A percentile compares a stretch with the other conserved stretches of the same genome.
Evolutionary conservation across 53 echinoderm and acorn worm species (phyloP).

Genomic region (Luidia sarsii): DNA sequence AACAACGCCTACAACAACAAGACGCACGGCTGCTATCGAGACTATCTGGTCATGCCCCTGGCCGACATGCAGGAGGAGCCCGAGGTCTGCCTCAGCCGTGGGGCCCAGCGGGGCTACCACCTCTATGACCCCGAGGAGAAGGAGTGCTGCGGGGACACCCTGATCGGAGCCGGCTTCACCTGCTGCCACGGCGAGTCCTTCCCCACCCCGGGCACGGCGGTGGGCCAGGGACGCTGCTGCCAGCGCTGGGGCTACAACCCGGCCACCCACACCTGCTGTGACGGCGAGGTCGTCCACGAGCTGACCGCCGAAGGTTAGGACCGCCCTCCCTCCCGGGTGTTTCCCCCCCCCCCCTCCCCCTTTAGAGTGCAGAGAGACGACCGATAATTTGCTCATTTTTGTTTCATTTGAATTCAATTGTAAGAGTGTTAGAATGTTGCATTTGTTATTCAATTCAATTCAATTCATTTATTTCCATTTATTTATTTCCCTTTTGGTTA

Average conservation of each 20-base stretch:
- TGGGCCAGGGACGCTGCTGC: conserved; percentile 50
- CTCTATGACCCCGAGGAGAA: conserved; percentile 45
- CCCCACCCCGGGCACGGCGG: conserved; percentile 49
- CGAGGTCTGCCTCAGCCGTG: conserved; percentile 32
- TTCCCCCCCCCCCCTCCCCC: no score
- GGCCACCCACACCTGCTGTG: conserved; percentile 71
- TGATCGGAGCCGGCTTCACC: conserved; percentile 60
- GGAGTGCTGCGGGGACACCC: conserved; percentile 61
- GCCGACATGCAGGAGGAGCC: conserved; percentile 23
- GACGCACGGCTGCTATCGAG: conserved; percentile 38
- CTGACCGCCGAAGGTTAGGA: conserved; percentile 44
- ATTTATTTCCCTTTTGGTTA: no score
- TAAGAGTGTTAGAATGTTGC: no score
- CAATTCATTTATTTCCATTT: no score
- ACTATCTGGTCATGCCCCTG: conserved; percentile 23
- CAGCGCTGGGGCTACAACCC: conserved; percentile 36
- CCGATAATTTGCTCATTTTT: no score
- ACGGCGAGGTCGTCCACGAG: conserved; percentile 10
- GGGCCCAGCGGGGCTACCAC: conserved; percentile 1
- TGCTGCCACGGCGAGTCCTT: conserved; percentile 50
- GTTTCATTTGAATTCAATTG: no score
- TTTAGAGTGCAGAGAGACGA: no score
- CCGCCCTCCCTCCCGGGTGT: no score
- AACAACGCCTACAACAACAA: conserved; percentile 45
- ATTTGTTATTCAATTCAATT: no score